Evolutionary conservation across 2,797 vertebrate genomes (phyloP).

Genomic region (Ibycter americanus): DNA sequence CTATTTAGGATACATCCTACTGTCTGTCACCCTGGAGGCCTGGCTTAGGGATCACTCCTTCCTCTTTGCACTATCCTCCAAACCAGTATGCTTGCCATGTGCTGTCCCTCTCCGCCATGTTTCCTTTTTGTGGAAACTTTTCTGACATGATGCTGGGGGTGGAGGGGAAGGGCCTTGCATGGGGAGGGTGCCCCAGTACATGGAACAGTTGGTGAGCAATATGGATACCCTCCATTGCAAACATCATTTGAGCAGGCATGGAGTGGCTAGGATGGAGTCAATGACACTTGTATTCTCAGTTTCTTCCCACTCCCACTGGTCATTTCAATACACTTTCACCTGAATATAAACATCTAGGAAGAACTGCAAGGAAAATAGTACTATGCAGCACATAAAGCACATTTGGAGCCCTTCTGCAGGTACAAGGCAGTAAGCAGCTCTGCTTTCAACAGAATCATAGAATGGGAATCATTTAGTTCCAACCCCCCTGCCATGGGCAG

Average conservation of each 20-base stretch:
- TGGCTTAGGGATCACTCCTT: background rate
- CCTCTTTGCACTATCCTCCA: background rate
- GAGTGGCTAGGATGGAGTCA: background rate
- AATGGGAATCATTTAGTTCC: too few relatives aligned
- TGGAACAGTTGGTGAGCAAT: background rate
- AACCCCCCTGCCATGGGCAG: too few relatives aligned
- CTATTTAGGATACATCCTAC: background rate
- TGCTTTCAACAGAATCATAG: background rate
- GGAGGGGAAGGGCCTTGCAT: background rate
- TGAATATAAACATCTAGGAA: background rate
- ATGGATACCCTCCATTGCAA: fast-evolving
- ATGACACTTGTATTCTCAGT: fast-evolving
- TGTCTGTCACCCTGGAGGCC: background rate
- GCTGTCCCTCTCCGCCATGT: background rate
- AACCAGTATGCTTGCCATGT: background rate
- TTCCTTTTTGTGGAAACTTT: background rate
- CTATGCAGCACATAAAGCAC: fast-evolving
- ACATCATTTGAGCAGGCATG: background rate
- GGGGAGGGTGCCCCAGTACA: background rate
- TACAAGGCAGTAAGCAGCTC: background rate
- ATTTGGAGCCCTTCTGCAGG: background rate
- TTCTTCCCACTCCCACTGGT: background rate
- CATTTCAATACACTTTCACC: background rate
- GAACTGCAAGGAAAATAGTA: background rate
- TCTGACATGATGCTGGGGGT: background rate